Evolutionary conservation across 2,888 invertebrate genomes (phyloP), one percentile per base, ranked within the genome.

Genomic region (Rhaphigaster nebulosa): DNA sequence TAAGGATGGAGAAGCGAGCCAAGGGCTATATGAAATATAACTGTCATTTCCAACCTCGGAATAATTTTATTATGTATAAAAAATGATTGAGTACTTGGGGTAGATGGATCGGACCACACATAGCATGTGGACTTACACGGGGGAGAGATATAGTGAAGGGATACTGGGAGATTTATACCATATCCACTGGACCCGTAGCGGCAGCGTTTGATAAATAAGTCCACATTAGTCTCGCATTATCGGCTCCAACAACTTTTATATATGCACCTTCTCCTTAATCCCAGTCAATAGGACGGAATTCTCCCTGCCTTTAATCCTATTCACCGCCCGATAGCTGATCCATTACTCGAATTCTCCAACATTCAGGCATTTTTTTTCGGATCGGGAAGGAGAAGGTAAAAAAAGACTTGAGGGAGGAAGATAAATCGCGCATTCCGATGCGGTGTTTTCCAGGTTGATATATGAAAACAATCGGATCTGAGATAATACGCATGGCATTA

Each of bases 171-270:
- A 92, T 92, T 92, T 92, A 92, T 92, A 52, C 91, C 89, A 90
- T 90, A 91, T 91, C 90, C 52, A 65, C 65, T 65, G 76, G 89
- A 89, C 76, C 60, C 76, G 70, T 65, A 84, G 90, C 90, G 91
- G 91, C 91, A 91, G 90, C 89, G 90, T 90, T 91, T 92, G 92
- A 92, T 92, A 92, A 91, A 92, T 92, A 92, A 91, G 91, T 91
- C 80, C 89, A 92, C 92, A 92, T 92, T 92, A 92, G 92, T 92
- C 92, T 90, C 91, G 92, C 92, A 92, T 92, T 92, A 92, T 92
- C 92, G 92, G 92, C 91, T 92, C 90, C 91, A 45, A 84, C 76
- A 52, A 90, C 90, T 90, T 89, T 89, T 90, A 90, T 84, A 90
- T 90, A 84, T 90, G 90, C 90, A 90, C 76, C 90, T 84, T 41